Evolutionary conservation across 2,888 invertebrate species (phyloP).

Genomic region (Baccha elongata): DNA sequence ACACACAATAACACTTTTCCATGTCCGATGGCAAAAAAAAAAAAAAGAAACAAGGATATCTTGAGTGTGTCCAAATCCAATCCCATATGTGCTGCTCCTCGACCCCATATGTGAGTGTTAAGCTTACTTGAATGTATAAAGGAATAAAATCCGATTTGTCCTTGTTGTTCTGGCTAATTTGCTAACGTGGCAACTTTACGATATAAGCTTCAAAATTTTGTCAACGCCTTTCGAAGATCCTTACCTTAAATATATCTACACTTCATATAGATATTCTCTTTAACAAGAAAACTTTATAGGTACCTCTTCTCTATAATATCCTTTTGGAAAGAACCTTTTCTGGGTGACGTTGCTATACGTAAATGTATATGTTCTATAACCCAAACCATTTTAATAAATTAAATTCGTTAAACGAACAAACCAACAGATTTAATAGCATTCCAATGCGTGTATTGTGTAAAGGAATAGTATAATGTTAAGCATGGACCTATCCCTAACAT

Average conservation of each 20-base stretch:
- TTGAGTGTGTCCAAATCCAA: slow-evolving; percentile 32
- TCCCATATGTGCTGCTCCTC: not conserved
- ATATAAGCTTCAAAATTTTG: slow-evolving; percentile 52
- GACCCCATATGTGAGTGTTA: slow-evolving; percentile 39
- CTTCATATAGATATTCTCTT: not conserved
- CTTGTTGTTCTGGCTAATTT: slow-evolving; percentile 61
- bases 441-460: slow-evolving; percentile 36
- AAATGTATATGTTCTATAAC: not conserved
- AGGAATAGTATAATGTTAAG: not conserved
- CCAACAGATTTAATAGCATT: slow-evolving; percentile 64
- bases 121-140: slow-evolving; percentile 22
- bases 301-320: not conserved
- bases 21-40: slow-evolving; percentile 22
- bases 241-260: slow-evolving; percentile 15
- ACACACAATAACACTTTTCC: slow-evolving; percentile 46
- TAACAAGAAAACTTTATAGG: slow-evolving; percentile 32
- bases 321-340: slow-evolving; percentile 24
- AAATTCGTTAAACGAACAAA: slow-evolving; percentile 59
- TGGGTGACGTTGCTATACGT: not conserved
- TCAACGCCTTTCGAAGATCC: slow-evolving; percentile 41
- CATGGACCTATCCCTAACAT: slow-evolving; percentile 32
- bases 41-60: slow-evolving; percentile 20
- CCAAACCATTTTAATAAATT: slow-evolving; percentile 59
- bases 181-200: slow-evolving; percentile 59
- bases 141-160: slow-evolving; percentile 55